Evolutionary conservation across 2,888 invertebrate species (phyloP).

Genomic region (Drosophila atripex): DNA sequence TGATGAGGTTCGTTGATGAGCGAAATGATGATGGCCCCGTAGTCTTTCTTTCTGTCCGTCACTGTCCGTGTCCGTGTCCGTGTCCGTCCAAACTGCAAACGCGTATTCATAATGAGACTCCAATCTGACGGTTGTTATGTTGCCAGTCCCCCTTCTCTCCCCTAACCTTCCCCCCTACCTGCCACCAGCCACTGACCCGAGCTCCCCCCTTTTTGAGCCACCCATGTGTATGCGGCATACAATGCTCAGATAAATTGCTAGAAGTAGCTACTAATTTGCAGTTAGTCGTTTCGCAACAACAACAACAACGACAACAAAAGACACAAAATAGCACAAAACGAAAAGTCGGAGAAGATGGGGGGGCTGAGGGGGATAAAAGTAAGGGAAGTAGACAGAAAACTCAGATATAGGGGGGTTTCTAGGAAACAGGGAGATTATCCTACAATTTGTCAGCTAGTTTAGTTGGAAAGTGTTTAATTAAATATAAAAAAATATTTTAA

Average conservation of each 20-base stretch:
- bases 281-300: slow-evolving; percentile 61
- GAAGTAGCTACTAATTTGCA: slow-evolving; percentile 75
- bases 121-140: slow-evolving; percentile 39
- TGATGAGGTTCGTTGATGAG: slow-evolving; percentile 14
- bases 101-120: slow-evolving; percentile 66
- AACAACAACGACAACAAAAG: slow-evolving; percentile 14
- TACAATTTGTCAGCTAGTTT: too few relatives aligned
- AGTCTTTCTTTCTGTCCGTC: slow-evolving; percentile 4
- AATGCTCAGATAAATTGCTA: slow-evolving; percentile 72
- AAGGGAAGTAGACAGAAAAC: neutral
- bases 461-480: too few relatives aligned
- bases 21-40: slow-evolving; percentile 26
- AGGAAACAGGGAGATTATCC: neutral
- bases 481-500: too few relatives aligned
- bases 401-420: neutral
- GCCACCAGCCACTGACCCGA: neutral
- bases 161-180: slow-evolving; percentile 1
- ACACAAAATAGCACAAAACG: slow-evolving; percentile 11
- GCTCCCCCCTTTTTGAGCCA: neutral
- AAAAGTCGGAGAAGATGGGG: neutral
- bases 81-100: slow-evolving; percentile 35
- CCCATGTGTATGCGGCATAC: slow-evolving; percentile 33
- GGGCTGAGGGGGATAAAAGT: neutral
- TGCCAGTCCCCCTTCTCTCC: neutral
- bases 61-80: slow-evolving; percentile 16